Conservation (phyloP, 2,888 invertebrate genomes). For the Orthonevra nobilis region DNA sequence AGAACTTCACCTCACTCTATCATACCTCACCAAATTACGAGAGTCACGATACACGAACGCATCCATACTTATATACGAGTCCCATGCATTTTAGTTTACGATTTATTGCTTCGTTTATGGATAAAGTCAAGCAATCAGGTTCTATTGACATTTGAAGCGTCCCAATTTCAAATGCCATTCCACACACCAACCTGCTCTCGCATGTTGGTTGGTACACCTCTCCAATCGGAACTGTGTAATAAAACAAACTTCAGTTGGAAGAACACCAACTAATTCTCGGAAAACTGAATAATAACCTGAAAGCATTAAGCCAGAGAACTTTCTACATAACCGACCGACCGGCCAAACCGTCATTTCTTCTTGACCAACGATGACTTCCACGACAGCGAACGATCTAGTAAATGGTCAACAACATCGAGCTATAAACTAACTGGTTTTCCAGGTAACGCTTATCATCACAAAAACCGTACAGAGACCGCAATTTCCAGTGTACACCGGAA, state of each 20-base stretch:
- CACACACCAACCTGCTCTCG: slow-evolving; percentile 50
- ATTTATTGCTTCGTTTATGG: slow-evolving; percentile 6
- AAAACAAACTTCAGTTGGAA: slow-evolving; percentile 16
- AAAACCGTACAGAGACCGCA: slow-evolving; percentile 46
- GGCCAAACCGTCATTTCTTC: too few species aligned
- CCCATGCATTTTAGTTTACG: too few species aligned
- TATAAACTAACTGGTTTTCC: slow-evolving; percentile 43
- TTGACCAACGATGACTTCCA: slow-evolving; percentile 27
- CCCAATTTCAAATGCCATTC: slow-evolving; percentile 60
- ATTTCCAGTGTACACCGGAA: slow-evolving; percentile 54
- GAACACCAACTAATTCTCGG: slow-evolving; percentile 40
- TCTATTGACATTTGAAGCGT: slow-evolving; percentile 61
- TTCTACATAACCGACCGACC: slow-evolving; percentile 54
- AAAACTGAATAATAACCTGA: slow-evolving; percentile 46
- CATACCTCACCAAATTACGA: too few species aligned
- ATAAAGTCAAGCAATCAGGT: slow-evolving; percentile 22
- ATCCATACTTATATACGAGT: too few species aligned
- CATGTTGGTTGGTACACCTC: slow-evolving; percentile 7
- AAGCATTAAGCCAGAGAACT: slow-evolving; percentile 41
- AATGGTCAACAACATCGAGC: too few species aligned
- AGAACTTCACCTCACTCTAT: too few species aligned
- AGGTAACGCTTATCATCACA: slow-evolving; percentile 45
- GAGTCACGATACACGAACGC: too few species aligned
- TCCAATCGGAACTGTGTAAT: background rate
- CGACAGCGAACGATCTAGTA: too few species aligned